Base-by-base conservation (phyloP, 2,797 vertebrate species). In the Oryzias dopingdopingensis region DNA sequence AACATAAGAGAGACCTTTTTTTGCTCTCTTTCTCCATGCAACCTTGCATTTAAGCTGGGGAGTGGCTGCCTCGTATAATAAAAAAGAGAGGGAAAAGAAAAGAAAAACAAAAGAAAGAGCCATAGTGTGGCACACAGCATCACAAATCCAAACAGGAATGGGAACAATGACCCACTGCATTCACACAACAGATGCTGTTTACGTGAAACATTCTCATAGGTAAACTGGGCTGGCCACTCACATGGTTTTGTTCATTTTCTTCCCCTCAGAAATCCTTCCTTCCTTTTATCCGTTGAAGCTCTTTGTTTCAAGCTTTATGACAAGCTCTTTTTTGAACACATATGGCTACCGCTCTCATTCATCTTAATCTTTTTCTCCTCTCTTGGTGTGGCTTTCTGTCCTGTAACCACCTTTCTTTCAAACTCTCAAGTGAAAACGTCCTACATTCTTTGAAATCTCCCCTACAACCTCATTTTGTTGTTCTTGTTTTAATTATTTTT, bases 261-360 rank as follows among this genome's bases (percentile, higher is more conserved):
- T 62, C 47, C 24, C 16, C 22, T 61, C 55, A 43, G 40, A 42
- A 69, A 73, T 75, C 46, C 59, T 52, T 60, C 17, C 51, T 60
- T 52, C 45, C 26, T 20, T 14, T 52, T 59, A 4, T 43, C 40
- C 24, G 56, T 29, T 16, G 24, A 51, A 46, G 23, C 51, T 44
- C 47, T 80, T 71, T 74, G 56, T 80, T 48, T 66, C 18, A 44
- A 14, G 58, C 40, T 62, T 73, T 52, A 59, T 56, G 41, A 45
- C 23, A 1, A 20, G 20, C 16, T 50, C 54, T 57, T 32, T 32
- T n/a, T 56, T 72, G 32, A 22, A 44, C 43, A 50, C 52, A 24
- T 16, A 23, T 8, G 4, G 40, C 18, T 14, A 46, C 65, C 61
- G 42, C 78, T 70, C 65, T 60, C 56, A 48, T 58, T 64, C 29